Base-by-base conservation (phyloP, 2,113 vertebrate species). In the Dipodomys stephensi region DNA sequence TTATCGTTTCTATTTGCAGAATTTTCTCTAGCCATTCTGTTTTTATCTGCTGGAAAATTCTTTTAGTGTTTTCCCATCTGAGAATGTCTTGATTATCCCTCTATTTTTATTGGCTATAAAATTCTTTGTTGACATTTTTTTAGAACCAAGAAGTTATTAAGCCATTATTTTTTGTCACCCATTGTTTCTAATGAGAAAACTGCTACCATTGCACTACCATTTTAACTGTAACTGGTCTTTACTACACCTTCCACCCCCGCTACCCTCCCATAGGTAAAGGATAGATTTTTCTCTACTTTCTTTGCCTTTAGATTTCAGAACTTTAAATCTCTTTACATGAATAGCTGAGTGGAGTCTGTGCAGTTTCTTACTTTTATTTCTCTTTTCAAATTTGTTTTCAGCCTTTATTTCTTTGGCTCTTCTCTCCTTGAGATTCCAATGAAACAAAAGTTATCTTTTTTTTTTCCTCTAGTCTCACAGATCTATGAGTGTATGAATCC, bases 281-380 rank as follows among this genome's bases (percentile, higher is more conserved):
- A 16, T 57, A 68, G 28, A 44, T 74, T 62, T 62, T 49, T 85
- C 90, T 19, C 74, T 95, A 53, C 65, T 93, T 87, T 87, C 65
- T 91, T 90, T 71, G 62, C 64, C 28, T 86, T 87, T 49, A 22
- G 15, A 62, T 72, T 92, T 83, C 60, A 87, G 67, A 95, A 94
- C 44, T 84, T 84, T 92, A 86, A 53, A 9, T 53, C 49, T 94
- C 49, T 92, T 91, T 30, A 13, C 19, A 22, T 92, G 35, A 6
- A 25, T 93, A 73, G 88, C 9, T 90, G 91, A 74, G 30, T 32
- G 16, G 12, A 30, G 2, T 92, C 88, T 69, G 9, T 86, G 91
- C 35, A 65, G 76, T 53, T 94, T 89, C 81, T 78, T 49, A 25
- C n/a, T 67, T 84, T 39, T 87, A 0, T 91, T 78, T 92, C 23